Percentiles rank a stretch among this genome's conserved stretches.
Evolutionary conservation across 2,113 vertebrate genomes (phyloP).

Genomic region (Equus quagga): DNA sequence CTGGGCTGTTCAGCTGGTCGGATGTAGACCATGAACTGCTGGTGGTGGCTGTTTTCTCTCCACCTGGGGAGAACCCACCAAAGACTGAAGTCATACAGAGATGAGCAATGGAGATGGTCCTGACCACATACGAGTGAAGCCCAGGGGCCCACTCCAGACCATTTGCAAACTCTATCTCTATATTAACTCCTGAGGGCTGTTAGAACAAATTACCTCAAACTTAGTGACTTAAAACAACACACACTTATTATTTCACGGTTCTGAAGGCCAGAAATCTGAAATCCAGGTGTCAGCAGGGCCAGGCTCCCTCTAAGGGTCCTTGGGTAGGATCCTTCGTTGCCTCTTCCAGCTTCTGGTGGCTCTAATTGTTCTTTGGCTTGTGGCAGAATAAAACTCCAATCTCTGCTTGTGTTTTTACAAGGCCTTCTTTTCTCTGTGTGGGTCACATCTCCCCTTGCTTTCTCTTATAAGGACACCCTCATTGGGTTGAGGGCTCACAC

Average conservation of each 20-base stretch:
- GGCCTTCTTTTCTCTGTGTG: not conserved
- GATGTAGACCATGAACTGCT: not conserved
- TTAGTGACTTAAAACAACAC: not conserved
- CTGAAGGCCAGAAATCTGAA: not conserved
- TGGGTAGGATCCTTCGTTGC: no score
- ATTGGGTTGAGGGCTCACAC: not conserved
- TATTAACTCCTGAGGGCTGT: no score
- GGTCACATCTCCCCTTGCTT: not conserved
- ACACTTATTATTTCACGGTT: not conserved
- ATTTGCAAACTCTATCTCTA: not conserved
- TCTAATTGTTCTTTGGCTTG: not conserved
- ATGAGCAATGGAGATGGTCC: not conserved
- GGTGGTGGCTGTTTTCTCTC: not conserved
- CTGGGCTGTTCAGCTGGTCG: not conserved
- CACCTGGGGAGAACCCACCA: no score
- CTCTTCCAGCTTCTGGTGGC: not conserved
- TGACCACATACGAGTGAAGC: not conserved
- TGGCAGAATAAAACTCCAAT: not conserved
- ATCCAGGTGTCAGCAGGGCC: not conserved
- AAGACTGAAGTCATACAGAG: fast-evolving
- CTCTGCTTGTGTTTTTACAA: not conserved
- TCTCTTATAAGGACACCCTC: not conserved
- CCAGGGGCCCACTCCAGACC: fast-evolving
- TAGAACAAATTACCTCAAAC: not conserved
- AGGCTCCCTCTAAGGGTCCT: not conserved